Evolutionary conservation across 2,888 invertebrate species (phyloP), one percentile per base, ranked within the genome.

Genomic region (Sinodicranocentrus sp.): DNA sequence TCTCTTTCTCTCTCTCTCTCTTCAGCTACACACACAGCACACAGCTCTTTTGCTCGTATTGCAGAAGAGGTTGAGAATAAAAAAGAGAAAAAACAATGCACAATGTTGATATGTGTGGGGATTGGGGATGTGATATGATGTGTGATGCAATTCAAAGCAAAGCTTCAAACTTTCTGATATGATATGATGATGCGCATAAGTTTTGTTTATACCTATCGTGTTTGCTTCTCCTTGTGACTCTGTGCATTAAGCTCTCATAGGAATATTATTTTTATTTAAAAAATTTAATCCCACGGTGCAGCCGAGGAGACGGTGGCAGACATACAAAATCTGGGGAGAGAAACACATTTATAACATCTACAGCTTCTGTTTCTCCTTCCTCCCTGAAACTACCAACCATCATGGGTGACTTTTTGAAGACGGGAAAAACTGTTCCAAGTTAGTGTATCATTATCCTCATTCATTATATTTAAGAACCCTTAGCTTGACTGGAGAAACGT

Each of bases 51-150:
- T 72, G 43, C 70, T 57, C 43, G n/a, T n/a, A n/a, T 61, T 57
- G 54, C 57, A 23, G 33, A 33, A 19, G 25, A 48, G 79, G 52
- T 71, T 79, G 79, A 54, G 79, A 78, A 63, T 63, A 26, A 52
- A 71, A 71, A 43, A 68, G 39, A 57, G 26, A 63, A 78, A 73
- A 78, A 71, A 71, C 63, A 79, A 79, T 71, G 70, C 78, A 79
- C 63, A 63, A 54, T 79, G 44, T 26, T 39, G 57, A 57, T 57
- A 57, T 57, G 23, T 48, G 48, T 57, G 57, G n/a, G n/a, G n/a
- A n/a, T n/a, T n/a, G n/a, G n/a, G n/a, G 25, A 57, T 57, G 25
- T 57, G 1, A 57, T 25, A 39, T 8, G 13, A 39, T 8, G 39
- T 21, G 23, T 44, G n/a, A 68, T 44, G 44, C 67, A 48, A 25